Percentiles rank a stretch among this genome's conserved stretches.
phyloP scores from a whole-genome alignment of 2,113 vertebrate genomes.

The Ailurus styani region DNA sequence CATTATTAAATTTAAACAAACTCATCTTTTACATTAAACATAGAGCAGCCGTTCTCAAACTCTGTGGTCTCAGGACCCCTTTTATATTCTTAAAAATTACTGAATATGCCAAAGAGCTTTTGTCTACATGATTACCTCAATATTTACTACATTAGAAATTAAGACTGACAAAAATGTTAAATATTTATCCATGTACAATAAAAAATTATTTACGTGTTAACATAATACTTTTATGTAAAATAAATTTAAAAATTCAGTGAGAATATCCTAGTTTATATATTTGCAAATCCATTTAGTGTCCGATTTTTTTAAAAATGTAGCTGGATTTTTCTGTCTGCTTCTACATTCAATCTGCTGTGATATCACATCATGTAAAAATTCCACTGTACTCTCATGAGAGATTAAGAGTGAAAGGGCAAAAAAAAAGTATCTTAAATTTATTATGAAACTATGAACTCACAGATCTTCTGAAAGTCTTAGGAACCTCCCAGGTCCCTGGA shows the following conservation, averaged over 20 bases:
- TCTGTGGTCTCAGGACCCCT: not conserved
- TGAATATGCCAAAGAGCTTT: not conserved
- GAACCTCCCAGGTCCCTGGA: not conserved
- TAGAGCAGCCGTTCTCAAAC: not conserved
- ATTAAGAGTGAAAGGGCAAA: not conserved
- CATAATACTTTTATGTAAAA: slow-evolving; percentile 5
- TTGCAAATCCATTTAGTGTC: not conserved
- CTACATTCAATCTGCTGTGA: not conserved
- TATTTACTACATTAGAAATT: not conserved
- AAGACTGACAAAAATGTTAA: not conserved
- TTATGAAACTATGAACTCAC: not conserved
- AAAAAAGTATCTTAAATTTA: not conserved
- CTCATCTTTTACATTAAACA: not conserved
- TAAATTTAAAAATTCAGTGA: not conserved
- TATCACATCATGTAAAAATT: slow-evolving; percentile 18
- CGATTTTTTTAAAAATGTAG: not conserved
- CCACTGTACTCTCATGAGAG: not conserved
- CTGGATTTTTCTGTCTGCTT: not conserved
- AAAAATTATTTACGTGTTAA: not conserved
- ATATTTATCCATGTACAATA: not conserved
- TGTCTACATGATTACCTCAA: not conserved
- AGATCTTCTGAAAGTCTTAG: not conserved
- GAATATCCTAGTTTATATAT: not conserved
- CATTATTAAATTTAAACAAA: slow-evolving; percentile 13
- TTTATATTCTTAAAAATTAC: not conserved